Evolutionary conservation across 1,140 invertebrate genomes (phyloP).

Genomic region (Drosophila santomea): DNA sequence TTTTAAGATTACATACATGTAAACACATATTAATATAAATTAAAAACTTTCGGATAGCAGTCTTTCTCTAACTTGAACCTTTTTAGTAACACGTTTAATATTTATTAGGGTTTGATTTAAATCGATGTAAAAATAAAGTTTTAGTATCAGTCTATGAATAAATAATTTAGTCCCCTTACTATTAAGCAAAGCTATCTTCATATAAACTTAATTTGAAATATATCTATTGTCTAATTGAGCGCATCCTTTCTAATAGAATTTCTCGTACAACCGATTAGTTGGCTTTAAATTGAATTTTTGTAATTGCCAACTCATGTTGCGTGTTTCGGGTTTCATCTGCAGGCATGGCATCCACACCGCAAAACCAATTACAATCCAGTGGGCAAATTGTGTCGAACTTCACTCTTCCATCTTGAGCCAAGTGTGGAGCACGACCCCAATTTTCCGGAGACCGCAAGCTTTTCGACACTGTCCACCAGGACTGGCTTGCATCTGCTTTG

Average conservation of each 20-base stretch:
- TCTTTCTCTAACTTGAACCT: no score
- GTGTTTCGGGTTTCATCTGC: slow-evolving; percentile 44
- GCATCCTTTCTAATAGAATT: background rate
- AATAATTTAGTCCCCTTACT: no score
- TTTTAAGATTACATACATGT: no score
- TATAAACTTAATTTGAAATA: no score
- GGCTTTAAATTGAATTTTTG: slow-evolving; percentile 37
- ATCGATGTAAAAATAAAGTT: no score
- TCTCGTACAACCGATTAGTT: slow-evolving; percentile 14
- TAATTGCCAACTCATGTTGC: slow-evolving; percentile 46
- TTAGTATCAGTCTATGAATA: no score
- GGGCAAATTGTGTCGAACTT: slow-evolving; percentile 36
- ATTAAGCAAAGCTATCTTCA: no score
- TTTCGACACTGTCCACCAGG: slow-evolving; percentile 52
- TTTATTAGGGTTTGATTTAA: no score
- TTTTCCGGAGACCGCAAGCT: slow-evolving; percentile 46
- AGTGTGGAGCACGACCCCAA: slow-evolving; percentile 30
- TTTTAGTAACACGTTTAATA: no score
- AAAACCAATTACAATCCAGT: slow-evolving; percentile 55
- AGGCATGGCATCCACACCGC: slow-evolving; percentile 34
- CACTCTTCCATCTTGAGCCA: slow-evolving; percentile 24
- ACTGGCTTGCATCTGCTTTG: background rate
- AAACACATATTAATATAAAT: no score
- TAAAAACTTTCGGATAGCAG: no score
- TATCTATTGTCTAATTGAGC: no score